Evolutionary conservation across 1,140 invertebrate species (phyloP), one percentile per base, ranked within the genome.

Genomic region (Phthorimaea operculella): DNA sequence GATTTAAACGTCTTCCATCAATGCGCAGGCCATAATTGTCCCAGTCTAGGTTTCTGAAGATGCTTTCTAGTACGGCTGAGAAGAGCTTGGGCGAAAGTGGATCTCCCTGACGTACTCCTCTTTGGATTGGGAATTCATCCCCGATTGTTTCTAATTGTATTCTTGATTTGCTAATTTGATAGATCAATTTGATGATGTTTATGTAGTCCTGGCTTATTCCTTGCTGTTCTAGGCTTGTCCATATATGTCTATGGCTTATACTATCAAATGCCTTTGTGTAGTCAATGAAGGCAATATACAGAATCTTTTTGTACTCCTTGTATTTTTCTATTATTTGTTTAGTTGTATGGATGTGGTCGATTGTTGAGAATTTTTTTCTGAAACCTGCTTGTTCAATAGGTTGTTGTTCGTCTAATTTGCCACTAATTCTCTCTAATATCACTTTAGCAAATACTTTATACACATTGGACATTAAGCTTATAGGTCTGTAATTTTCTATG

Each of bases 241-340:
- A 54, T 28, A 54, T 54, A 34, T 14, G 33, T 4, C 47, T 15
- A 33, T 48, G 53, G 2, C 28, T 47, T 21, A 54, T 11, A 16
- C 53, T 54, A 28, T 55, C 54, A 33, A 55, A 55, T 10, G 54
- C 54, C 33, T 55, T 55, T n/a, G 54, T 11, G 16, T 36, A 55
- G 15, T 55, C 48, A 12, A 55, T 39, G 33, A 55, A 55, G 45
- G 33, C 45, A 6, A 55, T 55, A 21, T 50, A 55, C 7, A 55
- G n/a, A 12, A 8, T 11, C 39, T 56, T 56, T 3, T 56, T 50
- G 17, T 56, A 56, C 18, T 56, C 34, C 11, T 42, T 39, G 54
- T 56, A 56, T 56, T 56, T 56, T 39, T 39, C 36, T 4, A 39
- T 39, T 2, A 55, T 36, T 15, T 44, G 28, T 36, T 49, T 48